Evolutionary conservation across 2,888 invertebrate genomes (phyloP).

Genomic region (Nebria brevicollis): DNA sequence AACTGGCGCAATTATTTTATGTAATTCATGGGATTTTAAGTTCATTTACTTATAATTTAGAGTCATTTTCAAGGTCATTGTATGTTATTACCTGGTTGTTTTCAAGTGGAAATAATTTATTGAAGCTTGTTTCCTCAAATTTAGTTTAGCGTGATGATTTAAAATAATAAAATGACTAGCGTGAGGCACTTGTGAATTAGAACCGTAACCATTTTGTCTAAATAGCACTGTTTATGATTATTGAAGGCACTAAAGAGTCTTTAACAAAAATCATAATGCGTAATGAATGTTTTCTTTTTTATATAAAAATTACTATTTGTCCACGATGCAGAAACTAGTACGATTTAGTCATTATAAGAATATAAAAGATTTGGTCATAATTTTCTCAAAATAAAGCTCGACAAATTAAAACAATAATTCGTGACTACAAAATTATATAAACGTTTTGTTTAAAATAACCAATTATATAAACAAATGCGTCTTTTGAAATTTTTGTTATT

Average conservation of each 20-base stretch:
- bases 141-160: constrained; percentile 34
- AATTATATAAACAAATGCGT: no score
- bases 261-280: constrained; percentile 28
- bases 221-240: constrained; percentile 35
- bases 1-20: no score
- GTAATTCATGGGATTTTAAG: no score
- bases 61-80: neutral
- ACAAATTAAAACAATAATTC: no score
- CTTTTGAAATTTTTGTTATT: no score
- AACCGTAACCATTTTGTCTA: constrained; percentile 46
- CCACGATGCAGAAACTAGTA: neutral
- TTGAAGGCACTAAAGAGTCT: constrained; percentile 41
- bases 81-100: neutral
- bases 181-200: constrained; percentile 52
- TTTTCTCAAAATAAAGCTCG: no score
- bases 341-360: neutral
- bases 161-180: constrained; percentile 49
- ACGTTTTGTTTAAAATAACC: no score
- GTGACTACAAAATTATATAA: no score
- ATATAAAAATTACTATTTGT: neutral
- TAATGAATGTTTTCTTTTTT: neutral
- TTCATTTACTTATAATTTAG: no score
- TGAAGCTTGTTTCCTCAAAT: constrained; percentile 42
- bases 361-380: no score
- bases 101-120: constrained; percentile 9